Conservation (phyloP, 2,888 invertebrate species). For the Thera britannica region DNA sequence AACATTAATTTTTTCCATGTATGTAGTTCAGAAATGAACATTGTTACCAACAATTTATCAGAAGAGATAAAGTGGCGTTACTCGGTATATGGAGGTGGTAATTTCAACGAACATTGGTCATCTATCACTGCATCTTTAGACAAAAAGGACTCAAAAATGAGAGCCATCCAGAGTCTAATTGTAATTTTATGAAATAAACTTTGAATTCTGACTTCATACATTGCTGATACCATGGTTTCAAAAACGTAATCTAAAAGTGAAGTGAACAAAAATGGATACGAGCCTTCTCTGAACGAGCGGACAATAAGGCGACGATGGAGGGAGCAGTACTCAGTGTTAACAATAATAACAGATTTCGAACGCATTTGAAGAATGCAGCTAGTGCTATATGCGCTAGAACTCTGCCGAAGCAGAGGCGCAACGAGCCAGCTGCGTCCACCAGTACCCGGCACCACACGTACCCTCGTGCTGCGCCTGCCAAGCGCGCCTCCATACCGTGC, state of each 20-base stretch:
- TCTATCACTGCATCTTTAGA: slow-evolving; percentile 23
- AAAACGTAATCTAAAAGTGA: slow-evolving; percentile 45
- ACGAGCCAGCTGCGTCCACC: slow-evolving; percentile 59
- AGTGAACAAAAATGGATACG: slow-evolving; percentile 63
- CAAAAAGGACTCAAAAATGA: slow-evolving; percentile 35
- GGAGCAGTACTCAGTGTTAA: slow-evolving; percentile 81
- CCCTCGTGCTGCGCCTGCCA: slow-evolving; percentile 70
- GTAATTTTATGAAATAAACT: slow-evolving; percentile 34
- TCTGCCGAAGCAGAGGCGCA: slow-evolving; percentile 77
- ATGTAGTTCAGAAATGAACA: slow-evolving; percentile 43
- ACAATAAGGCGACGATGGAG: slow-evolving; percentile 68
- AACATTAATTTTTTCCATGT: slow-evolving; percentile 16
- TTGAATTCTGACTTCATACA: slow-evolving; percentile 6
- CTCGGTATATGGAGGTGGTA: slow-evolving; percentile 41
- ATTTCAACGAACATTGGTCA: slow-evolving; percentile 32
- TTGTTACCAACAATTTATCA: slow-evolving; percentile 32
- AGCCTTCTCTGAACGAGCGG: slow-evolving; percentile 62
- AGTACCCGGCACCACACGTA: slow-evolving; percentile 74
- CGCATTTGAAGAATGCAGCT: slow-evolving; percentile 78
- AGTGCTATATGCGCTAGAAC: slow-evolving; percentile 78
- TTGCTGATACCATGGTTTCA: slow-evolving; percentile 27
- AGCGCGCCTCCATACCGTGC: slow-evolving; percentile 69
- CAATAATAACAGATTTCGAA: slow-evolving; percentile 73
- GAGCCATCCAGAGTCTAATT: slow-evolving; percentile 27
- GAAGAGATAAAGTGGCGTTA: slow-evolving; percentile 40